Evolutionary conservation across 2,797 vertebrate genomes (phyloP), one percentile per base, ranked within the genome.

Genomic region (Gymnocypris eckloni): DNA sequence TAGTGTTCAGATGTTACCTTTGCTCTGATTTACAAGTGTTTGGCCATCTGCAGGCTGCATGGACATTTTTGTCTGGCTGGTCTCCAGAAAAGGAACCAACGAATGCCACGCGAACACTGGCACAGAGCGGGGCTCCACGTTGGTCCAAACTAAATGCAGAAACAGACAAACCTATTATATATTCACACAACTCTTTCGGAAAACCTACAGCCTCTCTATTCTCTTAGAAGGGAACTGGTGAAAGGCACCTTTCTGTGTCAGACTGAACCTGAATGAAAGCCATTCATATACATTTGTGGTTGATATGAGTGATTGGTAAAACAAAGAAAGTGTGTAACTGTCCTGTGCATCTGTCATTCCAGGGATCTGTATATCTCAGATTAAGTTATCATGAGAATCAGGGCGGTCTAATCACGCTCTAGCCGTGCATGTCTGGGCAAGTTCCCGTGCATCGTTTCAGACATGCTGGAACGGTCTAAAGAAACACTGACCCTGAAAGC

Each of bases 41-140:
- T 97, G 97, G 88, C 96, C 96, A 86, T 98, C 97, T 12, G 93
- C 92, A 80, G 97, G 96, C 91, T 96, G 97, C 87, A 95, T 94
- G 39, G 96, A 93, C 72, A 93, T 93, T 94, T 96, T 97, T 45
- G 96, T 95, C 90, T 97, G 97, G 95, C 96, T 97, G 88, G 97
- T 96, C 88, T 98, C 97, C 95, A 98, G 93, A 91, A 98, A 98
- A 87, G 97, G 97, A 88, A 98, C 97, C 89, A 98, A 94, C 6
- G 97, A 98, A 93, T 98, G 97, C 97, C 97, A 98, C 84, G 97
- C 97, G 91, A 98, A 98, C 80, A 98, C 97, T 25, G 97, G 96
- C 90, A 98, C 96, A 1, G 97, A 98, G 22, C 97, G 96, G 61
- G 97, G 97, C 93, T 98, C 97, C 93, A 98, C 97, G 41, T 98